A percentile compares a stretch with the other conserved stretches of the same genome.
Conservation (phyloP, 2,888 invertebrate genomes). For the Agrilus mali region DNA sequence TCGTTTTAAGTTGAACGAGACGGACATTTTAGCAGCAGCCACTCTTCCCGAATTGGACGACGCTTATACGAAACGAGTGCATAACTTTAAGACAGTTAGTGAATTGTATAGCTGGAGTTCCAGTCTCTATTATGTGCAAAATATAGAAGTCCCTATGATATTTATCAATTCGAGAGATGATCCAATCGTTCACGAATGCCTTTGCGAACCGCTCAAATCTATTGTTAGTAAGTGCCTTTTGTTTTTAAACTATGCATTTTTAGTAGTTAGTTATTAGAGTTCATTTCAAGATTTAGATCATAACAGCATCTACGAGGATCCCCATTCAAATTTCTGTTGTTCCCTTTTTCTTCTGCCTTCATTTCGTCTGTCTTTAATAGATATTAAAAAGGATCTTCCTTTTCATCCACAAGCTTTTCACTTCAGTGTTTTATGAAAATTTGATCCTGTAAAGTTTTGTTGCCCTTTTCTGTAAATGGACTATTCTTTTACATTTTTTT, state of each 20-base stretch:
- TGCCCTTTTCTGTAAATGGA: no score
- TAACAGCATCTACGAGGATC: no score
- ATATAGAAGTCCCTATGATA: conserved; percentile 75
- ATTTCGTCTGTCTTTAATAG: no score
- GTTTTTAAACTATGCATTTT: conserved; percentile 18
- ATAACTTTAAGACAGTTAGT: conserved; percentile 63
- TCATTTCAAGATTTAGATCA: no score
- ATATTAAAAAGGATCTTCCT: no score
- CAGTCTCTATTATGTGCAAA: conserved; percentile 63
- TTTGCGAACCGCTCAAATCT: conserved; percentile 60
- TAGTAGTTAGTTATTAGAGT: no score
- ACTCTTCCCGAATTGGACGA: conserved; percentile 82
- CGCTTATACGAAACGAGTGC: conserved; percentile 70
- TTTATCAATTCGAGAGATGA: conserved; percentile 87
- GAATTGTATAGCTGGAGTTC: conserved; percentile 81
- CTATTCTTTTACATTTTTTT: conserved; percentile 44
- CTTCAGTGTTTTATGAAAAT: no score
- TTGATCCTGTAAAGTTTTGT: no score
- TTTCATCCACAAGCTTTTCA: no score
- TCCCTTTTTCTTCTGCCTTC: no score
- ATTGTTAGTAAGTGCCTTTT: conserved; percentile 54
- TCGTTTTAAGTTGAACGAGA: conserved; percentile 58
- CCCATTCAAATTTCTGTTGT: no score
- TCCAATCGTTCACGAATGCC: conserved; percentile 73
- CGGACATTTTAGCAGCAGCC: conserved; percentile 73